These are phyloP conservation scores for Dipodomys merriami DNA, from an alignment of 2,113 vertebrate genomes.

Conservation along the genomic window DNA sequence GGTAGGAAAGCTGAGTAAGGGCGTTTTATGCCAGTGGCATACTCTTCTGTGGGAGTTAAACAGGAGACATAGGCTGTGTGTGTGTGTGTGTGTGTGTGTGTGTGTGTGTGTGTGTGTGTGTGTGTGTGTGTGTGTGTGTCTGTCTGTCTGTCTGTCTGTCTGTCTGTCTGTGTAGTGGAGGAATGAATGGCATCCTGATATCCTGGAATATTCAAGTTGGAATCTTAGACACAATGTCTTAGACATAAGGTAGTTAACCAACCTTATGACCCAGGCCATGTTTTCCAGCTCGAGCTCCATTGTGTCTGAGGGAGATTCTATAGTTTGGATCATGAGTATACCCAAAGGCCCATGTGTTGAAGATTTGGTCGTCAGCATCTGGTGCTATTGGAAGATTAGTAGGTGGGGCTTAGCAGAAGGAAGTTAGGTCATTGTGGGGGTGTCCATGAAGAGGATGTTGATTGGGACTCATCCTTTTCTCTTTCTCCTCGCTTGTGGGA, in stretches of 20 bases:
- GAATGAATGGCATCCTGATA: background rate
- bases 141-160: background rate
- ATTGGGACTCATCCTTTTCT: too few species aligned
- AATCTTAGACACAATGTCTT: background rate
- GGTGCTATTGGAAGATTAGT: background rate
- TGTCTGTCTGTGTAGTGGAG: background rate
- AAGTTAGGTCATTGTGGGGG: background rate
- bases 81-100: background rate
- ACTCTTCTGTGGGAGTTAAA: background rate
- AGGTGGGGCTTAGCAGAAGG: background rate
- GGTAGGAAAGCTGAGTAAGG: background rate
- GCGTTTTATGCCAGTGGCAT: background rate
- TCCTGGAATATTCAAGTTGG: background rate
- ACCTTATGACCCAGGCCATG: background rate
- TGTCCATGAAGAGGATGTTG: background rate
- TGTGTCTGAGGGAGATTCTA: background rate
- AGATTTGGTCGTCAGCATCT: background rate
- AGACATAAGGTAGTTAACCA: background rate
- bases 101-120: background rate
- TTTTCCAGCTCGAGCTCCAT: background rate
- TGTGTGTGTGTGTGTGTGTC: too few species aligned
- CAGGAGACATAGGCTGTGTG: fast-evolving
- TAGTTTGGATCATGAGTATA: background rate
- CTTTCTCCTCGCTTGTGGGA: background rate
- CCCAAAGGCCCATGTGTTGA: background rate